These are phyloP conservation scores for Pantherophis guttatus DNA, from an alignment of 2,113 vertebrate genomes.

Conservation along the genomic window DNA sequence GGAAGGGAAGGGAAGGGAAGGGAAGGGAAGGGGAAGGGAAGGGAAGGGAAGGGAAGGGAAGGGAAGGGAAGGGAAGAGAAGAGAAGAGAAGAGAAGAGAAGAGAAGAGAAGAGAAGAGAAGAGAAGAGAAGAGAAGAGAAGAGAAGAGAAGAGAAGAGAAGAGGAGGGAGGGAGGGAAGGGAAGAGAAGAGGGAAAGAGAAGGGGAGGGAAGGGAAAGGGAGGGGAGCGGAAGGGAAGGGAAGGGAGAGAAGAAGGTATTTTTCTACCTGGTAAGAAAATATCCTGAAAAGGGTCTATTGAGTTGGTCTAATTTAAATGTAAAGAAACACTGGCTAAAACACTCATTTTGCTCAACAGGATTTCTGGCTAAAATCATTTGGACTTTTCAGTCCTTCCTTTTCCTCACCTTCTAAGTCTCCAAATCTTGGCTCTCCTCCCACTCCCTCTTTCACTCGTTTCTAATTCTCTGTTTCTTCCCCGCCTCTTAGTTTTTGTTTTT, in stretches of 20 bases:
- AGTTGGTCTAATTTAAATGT: constrained; percentile 36
- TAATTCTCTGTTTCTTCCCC: constrained; percentile 21
- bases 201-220: too few species aligned
- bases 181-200: too few species aligned
- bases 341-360: constrained; percentile 24
- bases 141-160: too few species aligned
- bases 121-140: too few species aligned
- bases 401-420: constrained; percentile 42
- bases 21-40: too few species aligned
- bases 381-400: constrained; percentile 46
- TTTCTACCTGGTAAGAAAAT: constrained; percentile 50
- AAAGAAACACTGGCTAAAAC: constrained; percentile 25
- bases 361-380: constrained; percentile 41
- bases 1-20: too few species aligned
- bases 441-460: not conserved
- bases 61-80: too few species aligned
- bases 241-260: not conserved
- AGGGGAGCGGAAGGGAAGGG: not conserved
- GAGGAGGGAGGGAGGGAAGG: too few species aligned
- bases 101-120: too few species aligned
- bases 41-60: too few species aligned
- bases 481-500: not conserved
- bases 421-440: not conserved
- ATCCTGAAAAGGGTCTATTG: constrained; percentile 39
- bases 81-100: too few species aligned